Conservation (phyloP, 2,797 vertebrate species). For the Momotus momota region DNA sequence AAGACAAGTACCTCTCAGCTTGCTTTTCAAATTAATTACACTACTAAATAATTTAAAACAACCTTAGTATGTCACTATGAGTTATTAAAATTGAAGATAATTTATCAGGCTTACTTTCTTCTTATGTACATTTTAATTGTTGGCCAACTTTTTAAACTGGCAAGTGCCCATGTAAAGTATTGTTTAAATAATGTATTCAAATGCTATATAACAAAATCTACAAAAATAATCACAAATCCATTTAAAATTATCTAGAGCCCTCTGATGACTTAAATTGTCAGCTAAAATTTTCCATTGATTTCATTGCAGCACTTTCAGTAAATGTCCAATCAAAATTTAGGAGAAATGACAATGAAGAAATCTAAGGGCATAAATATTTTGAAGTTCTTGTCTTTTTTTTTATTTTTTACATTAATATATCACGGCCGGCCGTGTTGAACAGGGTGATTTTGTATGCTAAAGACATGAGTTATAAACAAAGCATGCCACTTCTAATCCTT, state of each 20-base stretch:
- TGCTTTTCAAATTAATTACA: background rate
- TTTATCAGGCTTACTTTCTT: background rate
- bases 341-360: constrained; percentile 11
- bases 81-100: background rate
- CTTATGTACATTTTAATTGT: background rate
- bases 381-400: background rate
- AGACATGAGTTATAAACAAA: background rate
- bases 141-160: background rate
- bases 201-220: background rate
- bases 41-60: background rate
- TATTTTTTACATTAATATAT: background rate
- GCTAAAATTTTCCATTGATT: constrained; percentile 21
- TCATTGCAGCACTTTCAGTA: background rate
- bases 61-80: background rate
- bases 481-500: background rate
- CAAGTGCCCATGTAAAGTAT: background rate
- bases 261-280: background rate
- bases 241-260: constrained; percentile 8
- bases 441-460: background rate
- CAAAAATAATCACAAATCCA: background rate
- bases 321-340: background rate
- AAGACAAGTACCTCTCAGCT: background rate
- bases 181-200: background rate
- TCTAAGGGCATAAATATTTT: background rate
- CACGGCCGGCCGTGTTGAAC: constrained; percentile 7